Conservation (phyloP, 2,888 invertebrate species). For the Aphrophora alni region DNA sequence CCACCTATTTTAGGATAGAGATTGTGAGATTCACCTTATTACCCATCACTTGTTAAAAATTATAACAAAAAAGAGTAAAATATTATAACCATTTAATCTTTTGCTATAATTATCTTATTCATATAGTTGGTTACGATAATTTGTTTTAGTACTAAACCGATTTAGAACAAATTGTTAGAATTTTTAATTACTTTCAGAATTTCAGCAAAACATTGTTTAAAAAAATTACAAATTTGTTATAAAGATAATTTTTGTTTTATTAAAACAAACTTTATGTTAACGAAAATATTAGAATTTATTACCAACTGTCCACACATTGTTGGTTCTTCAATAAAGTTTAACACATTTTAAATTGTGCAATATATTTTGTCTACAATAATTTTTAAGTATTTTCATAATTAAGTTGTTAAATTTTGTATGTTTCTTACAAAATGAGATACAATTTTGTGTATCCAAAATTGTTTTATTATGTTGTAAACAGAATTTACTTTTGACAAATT, state of each 20-base stretch:
- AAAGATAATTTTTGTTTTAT: too few relatives aligned
- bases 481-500: too few relatives aligned
- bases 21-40: constrained; percentile 14
- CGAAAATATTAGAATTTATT: background rate
- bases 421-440: background rate
- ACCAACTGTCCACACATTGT: background rate
- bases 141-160: background rate
- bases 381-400: background rate
- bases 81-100: background rate
- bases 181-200: background rate
- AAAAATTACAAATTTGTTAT: background rate
- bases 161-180: background rate
- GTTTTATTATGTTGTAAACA: background rate
- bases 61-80: background rate
- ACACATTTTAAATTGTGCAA: background rate
- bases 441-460: background rate
- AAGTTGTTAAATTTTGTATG: background rate
- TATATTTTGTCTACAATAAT: background rate
- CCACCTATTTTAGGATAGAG: constrained; percentile 7
- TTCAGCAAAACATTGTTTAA: background rate
- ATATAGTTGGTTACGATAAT: background rate
- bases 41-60: constrained; percentile 14
- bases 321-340: too few relatives aligned
- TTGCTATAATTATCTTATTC: background rate
- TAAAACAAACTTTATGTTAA: constrained; percentile 3